Conservation (phyloP, 2,113 vertebrate species). For the Salvelinus namaycush region DNA sequence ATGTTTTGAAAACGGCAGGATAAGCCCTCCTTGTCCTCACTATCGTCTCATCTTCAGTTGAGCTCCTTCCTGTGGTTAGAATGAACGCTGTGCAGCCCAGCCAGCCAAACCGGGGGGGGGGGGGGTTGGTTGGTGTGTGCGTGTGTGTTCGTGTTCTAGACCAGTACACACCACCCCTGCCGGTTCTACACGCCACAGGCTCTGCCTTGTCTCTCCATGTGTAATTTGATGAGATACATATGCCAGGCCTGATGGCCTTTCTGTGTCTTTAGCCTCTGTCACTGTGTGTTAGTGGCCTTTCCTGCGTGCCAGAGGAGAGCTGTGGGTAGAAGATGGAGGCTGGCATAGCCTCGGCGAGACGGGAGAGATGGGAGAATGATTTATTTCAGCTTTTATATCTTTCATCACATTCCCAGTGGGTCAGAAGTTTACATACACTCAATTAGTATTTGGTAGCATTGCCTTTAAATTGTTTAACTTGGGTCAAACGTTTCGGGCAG, state of each 20-base stretch:
- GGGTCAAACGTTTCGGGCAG: no score
- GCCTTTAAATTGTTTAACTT: no score
- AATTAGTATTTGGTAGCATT: no score
- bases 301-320: not conserved
- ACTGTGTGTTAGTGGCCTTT: constrained; percentile 26
- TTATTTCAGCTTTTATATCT: no score
- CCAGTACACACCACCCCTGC: not conserved
- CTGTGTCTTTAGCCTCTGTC: constrained; percentile 47
- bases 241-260: not conserved
- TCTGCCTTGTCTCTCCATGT: not conserved
- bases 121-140: not conserved
- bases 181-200: not conserved
- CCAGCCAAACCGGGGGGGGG: not conserved
- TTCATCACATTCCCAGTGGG: no score
- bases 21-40: not conserved
- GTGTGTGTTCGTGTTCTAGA: not conserved
- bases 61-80: constrained; percentile 48
- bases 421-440: no score
- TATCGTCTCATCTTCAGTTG: constrained; percentile 42
- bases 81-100: not conserved
- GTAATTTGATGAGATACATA: not conserved
- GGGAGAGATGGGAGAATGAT: no score
- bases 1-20: not conserved
- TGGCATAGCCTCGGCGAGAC: constrained; percentile 1
- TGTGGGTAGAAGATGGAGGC: constrained; percentile 1